phyloP scores from a whole-genome alignment of 2,888 invertebrate species.

The Ophonus ardosiacus region DNA sequence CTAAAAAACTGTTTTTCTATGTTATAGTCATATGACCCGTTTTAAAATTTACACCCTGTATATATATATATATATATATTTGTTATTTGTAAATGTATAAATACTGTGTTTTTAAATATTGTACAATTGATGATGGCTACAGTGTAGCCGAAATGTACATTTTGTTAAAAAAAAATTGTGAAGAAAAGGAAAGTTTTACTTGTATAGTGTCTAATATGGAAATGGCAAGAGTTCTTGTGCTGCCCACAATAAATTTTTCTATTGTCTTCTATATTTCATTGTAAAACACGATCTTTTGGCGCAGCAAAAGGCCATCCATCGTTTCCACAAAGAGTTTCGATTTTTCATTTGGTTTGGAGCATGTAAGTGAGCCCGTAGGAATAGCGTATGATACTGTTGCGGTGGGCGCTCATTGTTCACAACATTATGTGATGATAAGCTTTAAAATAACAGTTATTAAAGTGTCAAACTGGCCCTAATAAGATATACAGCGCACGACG shows the following conservation, averaged over 20 bases:
- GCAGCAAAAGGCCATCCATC: not conserved
- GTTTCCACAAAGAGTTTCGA: slow-evolving; percentile 18
- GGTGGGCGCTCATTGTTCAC: slow-evolving; percentile 57
- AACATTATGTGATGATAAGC: slow-evolving; percentile 69
- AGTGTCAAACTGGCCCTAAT: slow-evolving; percentile 72
- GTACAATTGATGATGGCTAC: too few species aligned
- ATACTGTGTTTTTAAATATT: too few species aligned
- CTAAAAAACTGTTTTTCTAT: too few species aligned
- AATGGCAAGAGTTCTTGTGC: too few species aligned
- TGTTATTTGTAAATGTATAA: too few species aligned
- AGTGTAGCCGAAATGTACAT: too few species aligned
- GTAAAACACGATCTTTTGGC: not conserved
- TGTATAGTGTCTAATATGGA: too few species aligned
- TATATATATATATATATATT: too few species aligned
- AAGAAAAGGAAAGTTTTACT: too few species aligned
- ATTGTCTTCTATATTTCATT: not conserved
- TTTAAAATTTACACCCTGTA: too few species aligned
- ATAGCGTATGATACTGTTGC: slow-evolving; percentile 39
- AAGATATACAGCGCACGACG: slow-evolving; percentile 70
- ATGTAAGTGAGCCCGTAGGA: not conserved
- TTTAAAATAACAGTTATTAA: slow-evolving; percentile 73
- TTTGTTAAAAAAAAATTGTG: too few species aligned
- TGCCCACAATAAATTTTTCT: not conserved
- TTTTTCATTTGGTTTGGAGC: slow-evolving; percentile 13
- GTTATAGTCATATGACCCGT: too few species aligned